A percentile compares a stretch with the other conserved stretches of the same genome.
These are phyloP conservation scores for Andrena haemorrhoa DNA, from an alignment of 2,888 invertebrate genomes.

Conservation along the genomic window DNA sequence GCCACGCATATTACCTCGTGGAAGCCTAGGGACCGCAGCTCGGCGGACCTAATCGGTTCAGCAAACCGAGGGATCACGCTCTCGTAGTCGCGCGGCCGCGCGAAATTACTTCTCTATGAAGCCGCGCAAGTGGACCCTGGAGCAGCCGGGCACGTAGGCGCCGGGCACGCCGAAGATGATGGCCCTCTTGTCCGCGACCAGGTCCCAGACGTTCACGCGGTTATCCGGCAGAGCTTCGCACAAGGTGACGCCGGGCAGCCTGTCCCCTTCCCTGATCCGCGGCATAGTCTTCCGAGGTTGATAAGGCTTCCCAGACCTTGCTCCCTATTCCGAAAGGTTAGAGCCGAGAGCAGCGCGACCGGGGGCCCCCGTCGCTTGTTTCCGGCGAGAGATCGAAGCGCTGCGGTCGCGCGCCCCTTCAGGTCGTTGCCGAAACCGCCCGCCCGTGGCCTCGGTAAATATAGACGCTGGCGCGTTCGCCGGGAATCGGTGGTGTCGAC, in stretches of 20 bases:
- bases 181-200: conserved; percentile 84
- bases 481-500: conserved; percentile 23
- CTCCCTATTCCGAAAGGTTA: conserved; percentile 8
- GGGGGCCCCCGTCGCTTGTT: conserved; percentile 10
- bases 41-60: conserved; percentile 71
- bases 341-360: background rate
- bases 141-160: conserved; percentile 86
- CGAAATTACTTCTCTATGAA: conserved; percentile 81
- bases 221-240: conserved; percentile 84
- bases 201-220: conserved; percentile 82
- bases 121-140: conserved; percentile 85
- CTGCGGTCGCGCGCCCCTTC: background rate
- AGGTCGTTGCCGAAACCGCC: background rate
- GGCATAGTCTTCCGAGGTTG: conserved; percentile 27
- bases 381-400: background rate
- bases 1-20: conserved; percentile 85
- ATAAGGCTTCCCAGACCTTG: conserved; percentile 29
- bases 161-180: conserved; percentile 86
- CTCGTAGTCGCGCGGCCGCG: background rate
- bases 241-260: conserved; percentile 84
- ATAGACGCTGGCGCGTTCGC: conserved; percentile 43
- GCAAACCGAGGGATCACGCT: background rate
- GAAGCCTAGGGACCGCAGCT: conserved; percentile 84
- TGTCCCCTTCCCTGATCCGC: conserved; percentile 84
- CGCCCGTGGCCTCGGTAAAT: conserved; percentile 14